A percentile compares a stretch with the other conserved stretches of the same genome.
These are phyloP conservation scores for Denticeps clupeoides DNA, from an alignment of 2,797 vertebrate species.

Conservation along the genomic window DNA sequence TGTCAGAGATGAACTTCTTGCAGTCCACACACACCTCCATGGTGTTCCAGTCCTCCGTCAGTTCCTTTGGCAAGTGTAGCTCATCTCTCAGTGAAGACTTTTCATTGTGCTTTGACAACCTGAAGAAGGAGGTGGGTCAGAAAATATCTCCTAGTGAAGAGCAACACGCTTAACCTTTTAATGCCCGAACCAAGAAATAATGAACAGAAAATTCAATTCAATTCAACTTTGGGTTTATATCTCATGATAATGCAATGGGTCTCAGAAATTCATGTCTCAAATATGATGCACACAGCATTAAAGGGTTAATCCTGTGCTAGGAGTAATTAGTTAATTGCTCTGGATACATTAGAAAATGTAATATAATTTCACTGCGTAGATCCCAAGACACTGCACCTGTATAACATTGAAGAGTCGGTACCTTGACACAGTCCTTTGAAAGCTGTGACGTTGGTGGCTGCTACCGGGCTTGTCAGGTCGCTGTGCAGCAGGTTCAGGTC, in stretches of 20 bases:
- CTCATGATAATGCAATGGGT: no score
- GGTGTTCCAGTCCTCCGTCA: conserved; percentile 95
- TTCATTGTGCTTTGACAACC: conserved; percentile 77
- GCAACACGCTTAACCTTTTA: no score
- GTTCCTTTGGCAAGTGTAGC: conserved; percentile 77
- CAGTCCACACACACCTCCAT: conserved; percentile 99
- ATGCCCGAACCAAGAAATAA: no score
- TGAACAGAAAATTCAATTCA: no score
- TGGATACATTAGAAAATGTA: neutral
- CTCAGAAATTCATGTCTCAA: no score
- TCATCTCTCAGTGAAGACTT: conserved; percentile 76
- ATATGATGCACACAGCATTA: no score
- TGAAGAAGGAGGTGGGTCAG: conserved; percentile 32
- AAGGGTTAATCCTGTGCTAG: no score
- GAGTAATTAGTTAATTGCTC: no score
- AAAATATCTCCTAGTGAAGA: neutral
- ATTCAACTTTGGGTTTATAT: no score
- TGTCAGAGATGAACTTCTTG: conserved; percentile 95
- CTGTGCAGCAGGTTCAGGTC: conserved; percentile 37
- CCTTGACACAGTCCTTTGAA: conserved; percentile 66
- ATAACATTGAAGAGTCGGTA: no score
- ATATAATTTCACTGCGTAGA: neutral
- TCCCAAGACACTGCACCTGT: neutral
- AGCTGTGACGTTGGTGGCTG: conserved; percentile 65
- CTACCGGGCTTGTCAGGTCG: conserved; percentile 70